Conservation (phyloP, 2,113 vertebrate genomes). For the Oenanthe oenanthe region DNA sequence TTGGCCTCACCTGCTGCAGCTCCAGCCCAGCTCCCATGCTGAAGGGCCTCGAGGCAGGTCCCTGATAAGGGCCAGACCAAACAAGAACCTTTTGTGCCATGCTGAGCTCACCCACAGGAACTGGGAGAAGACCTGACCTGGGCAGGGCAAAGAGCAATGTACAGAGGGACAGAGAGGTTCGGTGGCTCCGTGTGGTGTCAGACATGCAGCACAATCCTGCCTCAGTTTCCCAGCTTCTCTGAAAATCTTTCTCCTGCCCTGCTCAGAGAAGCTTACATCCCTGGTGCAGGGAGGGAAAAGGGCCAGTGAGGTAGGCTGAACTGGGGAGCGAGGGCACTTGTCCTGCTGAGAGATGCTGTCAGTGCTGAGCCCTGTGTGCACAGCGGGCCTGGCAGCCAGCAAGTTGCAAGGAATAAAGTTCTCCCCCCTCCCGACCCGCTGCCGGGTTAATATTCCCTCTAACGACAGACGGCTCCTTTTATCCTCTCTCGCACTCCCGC, state of each 20-base stretch:
- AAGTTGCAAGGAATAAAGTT: constrained; percentile 22
- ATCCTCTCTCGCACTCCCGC: constrained; percentile 43
- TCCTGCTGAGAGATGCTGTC: constrained; percentile 52
- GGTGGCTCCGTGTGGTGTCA: neutral
- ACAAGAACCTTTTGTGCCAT: constrained; percentile 60
- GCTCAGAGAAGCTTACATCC: neutral
- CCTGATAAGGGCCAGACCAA: constrained; percentile 68
- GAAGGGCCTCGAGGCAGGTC: constrained; percentile 32
- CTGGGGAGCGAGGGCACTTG: neutral
- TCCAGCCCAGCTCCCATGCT: neutral
- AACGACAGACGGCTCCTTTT: constrained; percentile 72
- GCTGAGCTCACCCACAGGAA: neutral
- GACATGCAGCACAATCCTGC: rapidly evolving
- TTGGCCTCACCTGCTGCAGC: constrained; percentile 43
- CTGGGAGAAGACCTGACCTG: neutral
- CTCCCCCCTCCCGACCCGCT: neutral
- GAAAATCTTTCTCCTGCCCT: neutral
- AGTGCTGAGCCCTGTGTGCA: neutral
- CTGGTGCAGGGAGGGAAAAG: neutral
- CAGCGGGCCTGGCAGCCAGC: neutral
- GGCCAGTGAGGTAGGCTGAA: rapidly evolving
- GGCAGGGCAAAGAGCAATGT: neutral
- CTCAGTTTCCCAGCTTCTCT: neutral
- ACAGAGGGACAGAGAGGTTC: neutral
- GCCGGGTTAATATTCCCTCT: constrained; percentile 63